These are phyloP conservation scores for Trypoxylon attenuatum DNA, from an alignment of 2,888 invertebrate genomes.

Conservation along the genomic window DNA sequence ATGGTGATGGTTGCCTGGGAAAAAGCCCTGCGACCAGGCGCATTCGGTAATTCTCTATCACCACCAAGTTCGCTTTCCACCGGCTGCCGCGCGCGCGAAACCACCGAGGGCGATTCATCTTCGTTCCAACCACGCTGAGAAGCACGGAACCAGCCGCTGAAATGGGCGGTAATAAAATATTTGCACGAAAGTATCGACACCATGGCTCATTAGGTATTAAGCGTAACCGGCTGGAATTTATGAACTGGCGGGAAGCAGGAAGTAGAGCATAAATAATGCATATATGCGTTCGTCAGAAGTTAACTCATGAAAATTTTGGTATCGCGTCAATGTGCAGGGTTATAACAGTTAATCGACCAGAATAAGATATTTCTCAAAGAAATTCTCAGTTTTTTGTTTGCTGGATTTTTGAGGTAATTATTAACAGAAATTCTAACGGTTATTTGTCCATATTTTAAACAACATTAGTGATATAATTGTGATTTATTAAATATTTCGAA, in stretches of 20 bases:
- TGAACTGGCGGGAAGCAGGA: slow-evolving; percentile 9
- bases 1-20: no score
- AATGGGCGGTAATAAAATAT: slow-evolving; percentile 9
- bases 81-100: not conserved
- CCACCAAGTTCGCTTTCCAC: not conserved
- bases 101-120: not conserved
- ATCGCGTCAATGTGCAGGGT: no score
- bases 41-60: not conserved
- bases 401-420: no score
- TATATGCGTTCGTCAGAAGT: slow-evolving; percentile 1
- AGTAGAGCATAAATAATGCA: slow-evolving; percentile 37
- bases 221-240: slow-evolving; percentile 23
- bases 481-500: no score
- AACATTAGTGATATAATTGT: no score
- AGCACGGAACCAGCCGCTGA: not conserved
- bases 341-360: no score
- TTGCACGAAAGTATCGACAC: not conserved
- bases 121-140: not conserved
- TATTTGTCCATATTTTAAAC: no score
- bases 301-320: no score
- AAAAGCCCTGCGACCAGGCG: not conserved
- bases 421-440: no score
- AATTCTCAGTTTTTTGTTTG: no score
- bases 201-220: slow-evolving; percentile 8
- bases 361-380: no score